A percentile compares a stretch with the other conserved stretches of the same genome.
Evolutionary conservation across 2,888 invertebrate genomes (phyloP).

Genomic region (Nymphalis urticae): DNA sequence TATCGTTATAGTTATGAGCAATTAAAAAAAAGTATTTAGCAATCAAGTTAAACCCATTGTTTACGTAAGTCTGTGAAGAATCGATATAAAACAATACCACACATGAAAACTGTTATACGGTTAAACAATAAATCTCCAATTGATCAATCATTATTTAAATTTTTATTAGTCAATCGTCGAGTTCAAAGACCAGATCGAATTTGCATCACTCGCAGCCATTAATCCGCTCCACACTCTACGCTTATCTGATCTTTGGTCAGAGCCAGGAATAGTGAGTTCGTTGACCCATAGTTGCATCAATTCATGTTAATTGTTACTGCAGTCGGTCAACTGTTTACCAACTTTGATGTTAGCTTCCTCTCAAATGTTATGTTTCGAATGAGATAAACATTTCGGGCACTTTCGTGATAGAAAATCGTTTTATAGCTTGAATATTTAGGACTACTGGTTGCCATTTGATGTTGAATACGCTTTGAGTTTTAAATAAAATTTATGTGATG

Average conservation of each 20-base stretch:
- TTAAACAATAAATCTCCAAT: too few species aligned
- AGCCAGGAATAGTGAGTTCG: constrained; percentile 66
- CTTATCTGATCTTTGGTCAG: constrained; percentile 43
- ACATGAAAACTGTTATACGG: too few species aligned
- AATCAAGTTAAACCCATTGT: too few species aligned
- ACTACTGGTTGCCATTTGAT: not conserved
- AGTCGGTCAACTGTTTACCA: constrained; percentile 40
- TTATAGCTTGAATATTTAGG: constrained; percentile 8
- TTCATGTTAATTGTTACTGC: constrained; percentile 69
- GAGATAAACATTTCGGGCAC: constrained; percentile 11
- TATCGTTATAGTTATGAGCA: too few species aligned
- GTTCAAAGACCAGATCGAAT: not conserved
- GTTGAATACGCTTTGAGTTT: not conserved
- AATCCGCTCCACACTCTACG: not conserved
- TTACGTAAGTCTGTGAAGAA: too few species aligned
- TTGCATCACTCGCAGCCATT: not conserved
- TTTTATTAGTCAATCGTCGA: too few species aligned
- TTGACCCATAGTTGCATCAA: constrained; percentile 71
- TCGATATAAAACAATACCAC: too few species aligned
- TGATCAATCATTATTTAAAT: too few species aligned
- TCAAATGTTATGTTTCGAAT: constrained; percentile 16
- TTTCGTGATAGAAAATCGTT: constrained; percentile 12
- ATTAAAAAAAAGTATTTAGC: too few species aligned
- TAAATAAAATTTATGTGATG: too few species aligned
- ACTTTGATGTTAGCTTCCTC: constrained; percentile 35